Evolutionary conservation across 2,888 invertebrate species (phyloP).

Genomic region (Netelia melanura): DNA sequence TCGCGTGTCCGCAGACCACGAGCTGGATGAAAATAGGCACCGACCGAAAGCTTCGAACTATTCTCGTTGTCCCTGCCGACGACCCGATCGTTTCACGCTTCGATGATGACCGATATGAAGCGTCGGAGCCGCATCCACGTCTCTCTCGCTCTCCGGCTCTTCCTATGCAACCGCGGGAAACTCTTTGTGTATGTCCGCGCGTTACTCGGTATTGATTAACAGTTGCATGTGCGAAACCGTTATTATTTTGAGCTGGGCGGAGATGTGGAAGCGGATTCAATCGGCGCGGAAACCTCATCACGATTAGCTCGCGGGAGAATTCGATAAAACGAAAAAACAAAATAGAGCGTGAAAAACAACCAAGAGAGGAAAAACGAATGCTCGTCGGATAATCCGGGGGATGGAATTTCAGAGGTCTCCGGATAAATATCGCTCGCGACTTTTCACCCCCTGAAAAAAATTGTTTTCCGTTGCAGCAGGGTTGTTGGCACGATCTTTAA

Average conservation of each 20-base stretch:
- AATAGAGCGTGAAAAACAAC: neutral
- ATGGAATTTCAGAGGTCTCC: no score
- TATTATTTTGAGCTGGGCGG: conserved; percentile 45
- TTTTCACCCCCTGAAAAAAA: no score
- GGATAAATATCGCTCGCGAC: no score
- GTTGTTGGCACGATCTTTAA: no score
- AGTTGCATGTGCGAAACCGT: conserved; percentile 48
- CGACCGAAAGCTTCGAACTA: conserved; percentile 34
- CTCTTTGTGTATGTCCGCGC: conserved; percentile 45
- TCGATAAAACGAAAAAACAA: neutral
- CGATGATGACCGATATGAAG: conserved; percentile 53
- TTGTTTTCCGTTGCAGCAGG: no score
- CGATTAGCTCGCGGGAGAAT: conserved; percentile 14
- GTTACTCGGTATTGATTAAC: conserved; percentile 55
- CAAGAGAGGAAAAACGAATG: no score
- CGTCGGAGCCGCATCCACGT: conserved; percentile 25
- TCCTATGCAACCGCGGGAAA: conserved; percentile 12
- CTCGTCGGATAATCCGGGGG: no score
- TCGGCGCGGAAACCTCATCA: conserved; percentile 45
- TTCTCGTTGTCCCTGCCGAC: conserved; percentile 23
- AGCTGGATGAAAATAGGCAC: neutral
- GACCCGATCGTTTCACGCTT: conserved; percentile 48
- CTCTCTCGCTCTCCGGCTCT: neutral
- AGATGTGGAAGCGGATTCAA: conserved; percentile 11
- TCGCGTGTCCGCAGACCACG: neutral